Conservation (phyloP, 2,113 vertebrate genomes). For the Zingel zingel region DNA sequence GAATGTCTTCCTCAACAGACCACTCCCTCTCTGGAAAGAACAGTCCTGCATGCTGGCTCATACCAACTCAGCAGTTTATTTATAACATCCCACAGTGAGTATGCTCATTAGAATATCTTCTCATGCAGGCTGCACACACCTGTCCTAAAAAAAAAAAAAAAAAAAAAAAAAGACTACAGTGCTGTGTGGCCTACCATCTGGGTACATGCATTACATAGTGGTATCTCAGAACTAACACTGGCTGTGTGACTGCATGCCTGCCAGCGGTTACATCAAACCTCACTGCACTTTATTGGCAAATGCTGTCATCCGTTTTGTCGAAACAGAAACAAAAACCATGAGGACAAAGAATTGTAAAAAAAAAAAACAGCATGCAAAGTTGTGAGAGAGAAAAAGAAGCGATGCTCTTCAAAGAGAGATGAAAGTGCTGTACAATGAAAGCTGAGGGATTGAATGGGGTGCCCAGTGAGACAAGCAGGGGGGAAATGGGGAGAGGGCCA, state of each 20-base stretch:
- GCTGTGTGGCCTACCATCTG: constrained; percentile 52
- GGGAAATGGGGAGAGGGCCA: constrained; percentile 37
- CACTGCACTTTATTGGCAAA: background rate
- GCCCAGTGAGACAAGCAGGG: constrained; percentile 6
- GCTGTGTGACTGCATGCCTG: constrained; percentile 8
- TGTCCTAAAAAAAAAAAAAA: constrained; percentile 35
- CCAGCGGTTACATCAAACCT: background rate
- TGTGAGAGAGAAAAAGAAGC: background rate
- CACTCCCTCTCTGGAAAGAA: constrained; percentile 68
- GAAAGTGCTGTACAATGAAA: constrained; percentile 40
- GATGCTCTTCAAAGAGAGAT: constrained; percentile 17
- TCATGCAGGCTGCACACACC: constrained; percentile 62
- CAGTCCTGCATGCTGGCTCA: constrained; percentile 70
- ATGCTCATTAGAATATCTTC: constrained; percentile 56
- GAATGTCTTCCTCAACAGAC: constrained; percentile 48
- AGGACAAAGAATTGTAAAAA: background rate
- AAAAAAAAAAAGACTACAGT: constrained; percentile 39
- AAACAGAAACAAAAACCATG: background rate
- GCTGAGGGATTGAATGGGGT: background rate
- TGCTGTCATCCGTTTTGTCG: background rate
- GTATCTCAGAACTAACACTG: background rate
- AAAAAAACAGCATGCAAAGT: background rate
- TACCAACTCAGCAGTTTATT: constrained; percentile 80
- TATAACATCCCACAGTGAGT: constrained; percentile 70
- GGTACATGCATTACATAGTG: constrained; percentile 11